Evolutionary conservation across 2,888 invertebrate species (phyloP).

Genomic region (Labia minor): DNA sequence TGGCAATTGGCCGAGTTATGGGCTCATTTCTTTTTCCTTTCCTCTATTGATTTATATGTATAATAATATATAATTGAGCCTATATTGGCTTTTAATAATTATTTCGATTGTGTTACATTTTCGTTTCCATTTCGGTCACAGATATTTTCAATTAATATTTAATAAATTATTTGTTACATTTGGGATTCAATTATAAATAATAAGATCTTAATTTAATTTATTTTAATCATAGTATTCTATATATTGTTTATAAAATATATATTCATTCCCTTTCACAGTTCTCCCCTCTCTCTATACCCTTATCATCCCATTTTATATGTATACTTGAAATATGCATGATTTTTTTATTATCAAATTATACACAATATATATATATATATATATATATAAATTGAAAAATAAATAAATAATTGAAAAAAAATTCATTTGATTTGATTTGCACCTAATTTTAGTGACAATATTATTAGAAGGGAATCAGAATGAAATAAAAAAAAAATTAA

Average conservation of each 20-base stretch:
- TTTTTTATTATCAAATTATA: background rate
- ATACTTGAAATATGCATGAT: background rate
- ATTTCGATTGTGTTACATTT: constrained; percentile 5
- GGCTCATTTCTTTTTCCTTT: no score
- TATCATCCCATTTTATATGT: background rate
- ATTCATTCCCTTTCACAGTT: no score
- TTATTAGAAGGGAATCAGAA: constrained; percentile 13
- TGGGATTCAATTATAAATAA: background rate
- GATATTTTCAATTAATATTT: constrained; percentile 13
- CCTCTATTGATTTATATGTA: background rate
- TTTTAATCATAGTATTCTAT: constrained; percentile 5
- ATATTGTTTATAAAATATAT: no score
- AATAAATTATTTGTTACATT: constrained; percentile 13
- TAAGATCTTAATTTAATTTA: constrained; percentile 1
- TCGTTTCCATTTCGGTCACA: background rate
- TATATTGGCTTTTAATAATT: constrained; percentile 13
- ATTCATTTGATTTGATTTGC: background rate
- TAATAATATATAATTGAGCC: background rate
- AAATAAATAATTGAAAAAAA: background rate
- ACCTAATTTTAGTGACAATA: constrained; percentile 2
- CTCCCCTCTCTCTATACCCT: no score
- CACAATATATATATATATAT: no score
- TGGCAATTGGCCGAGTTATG: no score
- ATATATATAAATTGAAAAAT: constrained; percentile 13
- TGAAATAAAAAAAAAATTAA: background rate